Evolutionary conservation across 2,888 invertebrate species (phyloP), one percentile per base, ranked within the genome.

Genomic region (Cantharis rufa): DNA sequence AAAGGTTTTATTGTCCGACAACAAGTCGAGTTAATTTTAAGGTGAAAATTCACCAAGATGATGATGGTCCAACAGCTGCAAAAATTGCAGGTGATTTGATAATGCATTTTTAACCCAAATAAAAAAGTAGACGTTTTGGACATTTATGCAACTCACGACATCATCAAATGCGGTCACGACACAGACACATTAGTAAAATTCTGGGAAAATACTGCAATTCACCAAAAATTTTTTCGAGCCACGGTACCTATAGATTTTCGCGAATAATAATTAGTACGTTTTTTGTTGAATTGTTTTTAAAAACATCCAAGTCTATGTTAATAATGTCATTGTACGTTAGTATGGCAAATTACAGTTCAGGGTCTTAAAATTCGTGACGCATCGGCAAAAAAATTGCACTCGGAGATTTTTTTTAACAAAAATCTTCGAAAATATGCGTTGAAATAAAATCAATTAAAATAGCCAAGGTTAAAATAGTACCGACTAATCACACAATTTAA

Each of bases 401-500:
- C 32, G 32, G 7, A 32, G 28, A 16, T 62, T 61, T 70, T 70
- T 48, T 15, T 62, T 10, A 15, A 28, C 16, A 11, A 69, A 18
- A 69, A 27, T 32, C 61, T 18, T 16, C 32, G 18, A 70, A 70
- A 70, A 28, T 16, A 18, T 15, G 71, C 24, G 71, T 71, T 15
- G 5, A 24, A 70, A 48, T n/a, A n/a, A 48, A 48, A 48, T 48
- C 48, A 48, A 48, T 48, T 48, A 48, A 13, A 48, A 48, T 48
- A 48, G 48, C 63, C 72, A 79, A 77, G 73, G 75, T 72, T 78
- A 75, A 72, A 76, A 69, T 71, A 74, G 71, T 80, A 70, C 66
- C 70, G n/a, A 61, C 68, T 77, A 79, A 79, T 80, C 80, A 70
- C 71, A 61, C 74, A 77, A 79, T 79, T 79, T 79, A 76, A 80